Percentiles rank a stretch among this genome's conserved stretches.
Evolutionary conservation across 2,113 vertebrate genomes (phyloP).

Genomic region (Bubo blakistoni): DNA sequence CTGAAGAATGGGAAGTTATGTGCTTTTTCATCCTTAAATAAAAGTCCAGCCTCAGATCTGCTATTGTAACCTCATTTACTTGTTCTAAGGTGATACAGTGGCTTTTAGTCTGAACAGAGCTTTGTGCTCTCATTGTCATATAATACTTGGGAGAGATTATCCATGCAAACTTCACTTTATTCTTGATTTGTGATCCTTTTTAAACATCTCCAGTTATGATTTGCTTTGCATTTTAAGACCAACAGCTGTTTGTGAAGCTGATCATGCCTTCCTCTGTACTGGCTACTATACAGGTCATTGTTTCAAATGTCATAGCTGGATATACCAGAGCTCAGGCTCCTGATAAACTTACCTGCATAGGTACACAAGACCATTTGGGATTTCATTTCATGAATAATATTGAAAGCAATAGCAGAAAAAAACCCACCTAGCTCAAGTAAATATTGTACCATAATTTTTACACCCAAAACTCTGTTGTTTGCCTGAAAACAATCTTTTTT

Average conservation of each 20-base stretch:
- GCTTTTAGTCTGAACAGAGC: background rate
- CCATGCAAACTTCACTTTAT: background rate
- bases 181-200: background rate
- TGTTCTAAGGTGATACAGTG: background rate
- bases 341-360: background rate
- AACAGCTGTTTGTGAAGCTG: background rate
- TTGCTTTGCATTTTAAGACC: background rate
- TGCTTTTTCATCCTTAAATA: background rate
- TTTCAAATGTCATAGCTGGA: background rate
- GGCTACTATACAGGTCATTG: background rate
- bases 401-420: background rate
- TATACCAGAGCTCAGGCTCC: background rate
- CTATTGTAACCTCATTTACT: fast-evolving
- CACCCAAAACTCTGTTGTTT: background rate
- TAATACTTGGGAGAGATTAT: background rate
- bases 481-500: background rate
- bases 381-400: background rate
- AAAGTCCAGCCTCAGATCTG: background rate
- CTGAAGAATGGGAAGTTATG: fast-evolving
- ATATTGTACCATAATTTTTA: background rate
- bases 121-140: background rate
- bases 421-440: background rate
- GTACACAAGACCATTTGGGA: background rate
- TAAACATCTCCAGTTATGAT: background rate
- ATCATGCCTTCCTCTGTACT: fast-evolving